These are phyloP conservation scores for Cercopithecus mona DNA, from an alignment of 2,113 vertebrate species.

Conservation along the genomic window DNA sequence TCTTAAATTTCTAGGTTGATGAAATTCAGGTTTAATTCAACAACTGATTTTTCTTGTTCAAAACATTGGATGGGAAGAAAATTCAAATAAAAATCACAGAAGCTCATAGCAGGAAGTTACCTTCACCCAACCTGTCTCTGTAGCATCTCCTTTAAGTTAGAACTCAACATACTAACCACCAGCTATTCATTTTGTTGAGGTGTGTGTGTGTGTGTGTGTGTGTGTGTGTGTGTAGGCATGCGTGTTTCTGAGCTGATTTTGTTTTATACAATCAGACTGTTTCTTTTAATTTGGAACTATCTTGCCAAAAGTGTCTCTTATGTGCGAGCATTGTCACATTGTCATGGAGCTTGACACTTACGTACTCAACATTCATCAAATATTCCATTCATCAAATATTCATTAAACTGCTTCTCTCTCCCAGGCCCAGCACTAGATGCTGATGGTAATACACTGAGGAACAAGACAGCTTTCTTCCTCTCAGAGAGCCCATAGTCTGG, in stretches of 20 bases:
- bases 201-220: neutral
- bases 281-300: neutral
- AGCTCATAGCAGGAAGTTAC: neutral
- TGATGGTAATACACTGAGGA: neutral
- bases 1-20: constrained; percentile 52
- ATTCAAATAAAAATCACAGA: neutral
- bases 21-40: constrained; percentile 68
- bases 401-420: neutral
- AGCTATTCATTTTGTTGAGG: neutral
- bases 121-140: constrained; percentile 15
- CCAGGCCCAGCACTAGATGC: neutral
- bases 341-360: neutral
- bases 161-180: neutral
- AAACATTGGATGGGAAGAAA: constrained; percentile 24
- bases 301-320: neutral
- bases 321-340: neutral
- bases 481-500: neutral
- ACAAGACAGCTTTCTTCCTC: neutral
- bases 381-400: constrained; percentile 11
- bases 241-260: neutral
- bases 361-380: neutral
- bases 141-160: neutral
- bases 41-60: constrained; percentile 62
- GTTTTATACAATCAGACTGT: neutral
- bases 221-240: neutral